These are phyloP conservation scores for Ispidina lecontei DNA, from an alignment of 2,797 vertebrate species.

Conservation along the genomic window DNA sequence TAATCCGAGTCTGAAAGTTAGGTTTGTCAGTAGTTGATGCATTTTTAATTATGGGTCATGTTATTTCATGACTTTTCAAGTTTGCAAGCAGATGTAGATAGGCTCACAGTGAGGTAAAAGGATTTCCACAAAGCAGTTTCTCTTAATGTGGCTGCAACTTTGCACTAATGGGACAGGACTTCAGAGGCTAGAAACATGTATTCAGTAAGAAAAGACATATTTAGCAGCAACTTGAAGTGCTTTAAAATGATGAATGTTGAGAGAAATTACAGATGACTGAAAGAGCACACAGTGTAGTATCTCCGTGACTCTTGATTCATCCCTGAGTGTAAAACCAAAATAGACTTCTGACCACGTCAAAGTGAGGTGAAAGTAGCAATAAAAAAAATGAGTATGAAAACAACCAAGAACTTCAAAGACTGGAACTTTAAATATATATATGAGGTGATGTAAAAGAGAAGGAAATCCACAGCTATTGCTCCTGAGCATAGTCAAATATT, in stretches of 20 bases:
- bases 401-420: background rate
- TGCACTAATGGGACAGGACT: background rate
- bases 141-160: background rate
- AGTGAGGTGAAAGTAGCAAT: background rate
- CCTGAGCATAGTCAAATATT: background rate
- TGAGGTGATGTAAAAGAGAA: background rate
- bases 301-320: background rate
- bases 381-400: background rate
- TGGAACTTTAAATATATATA: background rate
- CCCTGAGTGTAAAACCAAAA: slow-evolving; percentile 16
- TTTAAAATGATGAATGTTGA: slow-evolving; percentile 43
- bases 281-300: slow-evolving; percentile 3
- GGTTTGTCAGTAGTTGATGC: background rate
- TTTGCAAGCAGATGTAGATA: background rate
- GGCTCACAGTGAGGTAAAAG: background rate
- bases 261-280: slow-evolving; percentile 51
- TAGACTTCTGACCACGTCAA: background rate
- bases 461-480: background rate
- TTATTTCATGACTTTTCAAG: background rate
- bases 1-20: background rate
- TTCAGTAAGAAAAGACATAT: background rate
- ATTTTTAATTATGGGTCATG: background rate
- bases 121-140: background rate
- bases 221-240: background rate
- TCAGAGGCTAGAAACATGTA: background rate